A percentile compares a stretch with the other conserved stretches of the same genome.
These are phyloP conservation scores for Brachyalestes nurse DNA, from an alignment of 2,797 vertebrate species.

Conservation along the genomic window DNA sequence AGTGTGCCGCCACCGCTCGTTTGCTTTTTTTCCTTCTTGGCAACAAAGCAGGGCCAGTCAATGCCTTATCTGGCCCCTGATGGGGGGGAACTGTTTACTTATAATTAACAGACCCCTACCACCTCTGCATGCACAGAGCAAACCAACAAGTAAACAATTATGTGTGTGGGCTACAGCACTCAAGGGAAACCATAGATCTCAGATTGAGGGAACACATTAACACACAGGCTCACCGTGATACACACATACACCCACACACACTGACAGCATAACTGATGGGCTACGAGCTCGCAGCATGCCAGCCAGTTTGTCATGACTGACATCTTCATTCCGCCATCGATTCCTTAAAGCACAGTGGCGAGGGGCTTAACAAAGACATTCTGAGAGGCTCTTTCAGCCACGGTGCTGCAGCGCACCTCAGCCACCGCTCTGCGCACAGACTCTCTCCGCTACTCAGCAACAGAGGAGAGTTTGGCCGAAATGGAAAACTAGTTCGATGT, in stretches of 20 bases:
- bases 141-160: conserved; percentile 61
- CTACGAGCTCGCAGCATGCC: conserved; percentile 52
- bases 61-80: conserved; percentile 58
- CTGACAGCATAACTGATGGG: conserved; percentile 75
- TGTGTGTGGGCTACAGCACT: conserved; percentile 50
- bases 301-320: conserved; percentile 76
- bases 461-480: not conserved
- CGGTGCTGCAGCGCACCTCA: conserved; percentile 32
- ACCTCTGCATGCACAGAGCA: conserved; percentile 34
- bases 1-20: conserved; percentile 35
- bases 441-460: conserved; percentile 5
- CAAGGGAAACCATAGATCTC: conserved; percentile 55
- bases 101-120: conserved; percentile 65
- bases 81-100: conserved; percentile 63
- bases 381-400: conserved; percentile 47
- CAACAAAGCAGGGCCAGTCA: conserved; percentile 39
- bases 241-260: conserved; percentile 16
- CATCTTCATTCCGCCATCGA: conserved; percentile 75
- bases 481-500: not conserved
- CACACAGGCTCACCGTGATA: conserved; percentile 8
- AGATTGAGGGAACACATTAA: conserved; percentile 37
- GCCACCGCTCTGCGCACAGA: conserved; percentile 22
- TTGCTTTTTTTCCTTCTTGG: conserved; percentile 14
- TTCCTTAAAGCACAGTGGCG: conserved; percentile 65
- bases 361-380: conserved; percentile 66